Base-by-base conservation (phyloP, 2,888 invertebrate species). In the Ornithoptera priamus region DNA sequence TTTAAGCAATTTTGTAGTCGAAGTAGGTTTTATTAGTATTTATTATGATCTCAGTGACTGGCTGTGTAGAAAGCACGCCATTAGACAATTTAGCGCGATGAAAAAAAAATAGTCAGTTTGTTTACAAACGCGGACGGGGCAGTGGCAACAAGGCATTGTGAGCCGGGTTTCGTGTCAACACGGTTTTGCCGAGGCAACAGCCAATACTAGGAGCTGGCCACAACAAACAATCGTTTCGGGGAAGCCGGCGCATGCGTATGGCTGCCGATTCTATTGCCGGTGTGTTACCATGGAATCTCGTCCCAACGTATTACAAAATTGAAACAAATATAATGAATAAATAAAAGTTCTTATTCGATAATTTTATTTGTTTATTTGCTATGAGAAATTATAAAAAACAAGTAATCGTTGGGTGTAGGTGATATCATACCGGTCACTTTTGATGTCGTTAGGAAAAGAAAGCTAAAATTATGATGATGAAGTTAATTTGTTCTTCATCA, bases 181-280 rank as follows among this genome's bases (percentile, higher is more conserved):
- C 67, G 66, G 50, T 63, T 61, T 60, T 39, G 62, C 62, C 69
- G 61, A 65, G 62, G 59, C 62, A 57, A 42, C 57, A 24, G 58
- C 62, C 66, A 62, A 65, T 81, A 81, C 83, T 77, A 74, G 77
- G 82, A 83, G 75, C 66, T 72, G 39, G 72, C 72, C 72, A 75
- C 78, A 79, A 78, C 79, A 83, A 81, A 80, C 81, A 77, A 67
- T 57, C 67, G 60, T 63, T 83, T 83, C 84, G 79, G 72, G 75
- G 83, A 82, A 82, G 57, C 8, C 57, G 57, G 57, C 57, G n/a
- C 69, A 62, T 68, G 72, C 71, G 77, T 72, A 70, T 70, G 65
- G 64, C 72, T 65, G 69, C 39, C 62, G 70, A 69, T 59, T 63
- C 71, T 70, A 71, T 62, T n/a, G 46, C 22, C 63, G 57, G 60